These are phyloP conservation scores for Agonopterix arenella DNA, from an alignment of 2,888 invertebrate genomes.

Conservation along the genomic window DNA sequence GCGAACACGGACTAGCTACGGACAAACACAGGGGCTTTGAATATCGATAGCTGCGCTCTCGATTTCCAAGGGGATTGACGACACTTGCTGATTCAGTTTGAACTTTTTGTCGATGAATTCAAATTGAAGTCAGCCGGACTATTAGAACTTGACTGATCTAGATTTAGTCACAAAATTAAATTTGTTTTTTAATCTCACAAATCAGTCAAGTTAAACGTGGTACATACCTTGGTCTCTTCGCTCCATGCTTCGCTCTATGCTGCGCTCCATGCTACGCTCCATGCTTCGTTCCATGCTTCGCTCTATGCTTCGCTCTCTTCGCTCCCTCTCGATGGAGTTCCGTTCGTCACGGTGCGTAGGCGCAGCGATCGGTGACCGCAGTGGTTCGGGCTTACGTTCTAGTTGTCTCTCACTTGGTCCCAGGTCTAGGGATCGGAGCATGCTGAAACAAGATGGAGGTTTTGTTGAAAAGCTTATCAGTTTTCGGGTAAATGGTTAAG, in stretches of 20 bases:
- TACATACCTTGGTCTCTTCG: conserved; percentile 1
- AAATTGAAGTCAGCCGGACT: too few species aligned
- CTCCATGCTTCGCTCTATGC: neutral
- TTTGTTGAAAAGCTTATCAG: too few species aligned
- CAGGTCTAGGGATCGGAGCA: conserved; percentile 86
- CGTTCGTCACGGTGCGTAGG: conserved; percentile 44
- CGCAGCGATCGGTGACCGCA: conserved; percentile 61
- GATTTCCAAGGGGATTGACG: conserved; percentile 35
- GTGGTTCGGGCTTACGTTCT: conserved; percentile 68
- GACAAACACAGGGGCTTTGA: conserved; percentile 37
- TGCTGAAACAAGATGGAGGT: conserved; percentile 65
- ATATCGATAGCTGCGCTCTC: conserved; percentile 39
- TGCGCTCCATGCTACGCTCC: neutral
- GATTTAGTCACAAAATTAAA: too few species aligned
- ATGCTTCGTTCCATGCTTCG: conserved; percentile 14
- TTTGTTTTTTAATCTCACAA: neutral
- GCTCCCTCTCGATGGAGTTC: conserved; percentile 36
- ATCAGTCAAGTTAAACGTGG: conserved; percentile 9
- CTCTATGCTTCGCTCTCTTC: conserved; percentile 22
- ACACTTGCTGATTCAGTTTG: conserved; percentile 5
- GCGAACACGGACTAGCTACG: conserved; percentile 66
- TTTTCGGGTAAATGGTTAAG: too few species aligned
- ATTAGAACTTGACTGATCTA: too few species aligned
- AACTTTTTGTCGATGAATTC: conserved; percentile 1
- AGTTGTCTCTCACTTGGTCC: conserved; percentile 33